Evolutionary conservation across 2,113 vertebrate genomes (phyloP).

Genomic region (Heliornis fulica): DNA sequence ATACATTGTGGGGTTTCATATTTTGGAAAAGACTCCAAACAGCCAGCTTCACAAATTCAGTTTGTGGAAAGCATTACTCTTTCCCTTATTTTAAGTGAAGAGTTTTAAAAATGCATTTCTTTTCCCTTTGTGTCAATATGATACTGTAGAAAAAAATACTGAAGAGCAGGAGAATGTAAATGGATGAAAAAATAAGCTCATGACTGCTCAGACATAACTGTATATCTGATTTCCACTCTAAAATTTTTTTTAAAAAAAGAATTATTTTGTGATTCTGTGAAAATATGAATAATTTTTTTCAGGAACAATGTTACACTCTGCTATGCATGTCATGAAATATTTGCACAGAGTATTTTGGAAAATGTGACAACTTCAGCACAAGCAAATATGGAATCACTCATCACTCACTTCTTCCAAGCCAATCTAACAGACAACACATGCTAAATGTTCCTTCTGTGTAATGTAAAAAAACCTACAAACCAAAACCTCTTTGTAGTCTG

Average conservation of each 20-base stretch:
- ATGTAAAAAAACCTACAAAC: background rate
- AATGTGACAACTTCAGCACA: background rate
- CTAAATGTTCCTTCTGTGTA: background rate
- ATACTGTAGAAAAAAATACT: background rate
- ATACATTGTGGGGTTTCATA: background rate
- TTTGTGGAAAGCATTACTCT: background rate
- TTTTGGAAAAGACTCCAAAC: background rate
- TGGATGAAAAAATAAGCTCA: background rate
- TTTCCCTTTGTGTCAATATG: background rate
- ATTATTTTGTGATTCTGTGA: background rate
- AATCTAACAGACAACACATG: background rate
- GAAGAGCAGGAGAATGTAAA: background rate
- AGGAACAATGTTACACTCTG: background rate
- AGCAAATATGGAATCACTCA: background rate
- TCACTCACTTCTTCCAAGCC: background rate
- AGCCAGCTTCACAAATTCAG: background rate
- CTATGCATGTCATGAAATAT: background rate
- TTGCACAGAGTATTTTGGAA: background rate
- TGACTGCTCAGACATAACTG: background rate
- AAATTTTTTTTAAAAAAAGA: background rate
- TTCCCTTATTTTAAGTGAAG: background rate
- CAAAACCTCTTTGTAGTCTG: background rate
- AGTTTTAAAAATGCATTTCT: background rate
- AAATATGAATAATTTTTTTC: background rate
- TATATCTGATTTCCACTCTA: background rate